These are phyloP conservation scores for Sebastes glaucus DNA, from an alignment of 2,797 vertebrate genomes.

Conservation along the genomic window DNA sequence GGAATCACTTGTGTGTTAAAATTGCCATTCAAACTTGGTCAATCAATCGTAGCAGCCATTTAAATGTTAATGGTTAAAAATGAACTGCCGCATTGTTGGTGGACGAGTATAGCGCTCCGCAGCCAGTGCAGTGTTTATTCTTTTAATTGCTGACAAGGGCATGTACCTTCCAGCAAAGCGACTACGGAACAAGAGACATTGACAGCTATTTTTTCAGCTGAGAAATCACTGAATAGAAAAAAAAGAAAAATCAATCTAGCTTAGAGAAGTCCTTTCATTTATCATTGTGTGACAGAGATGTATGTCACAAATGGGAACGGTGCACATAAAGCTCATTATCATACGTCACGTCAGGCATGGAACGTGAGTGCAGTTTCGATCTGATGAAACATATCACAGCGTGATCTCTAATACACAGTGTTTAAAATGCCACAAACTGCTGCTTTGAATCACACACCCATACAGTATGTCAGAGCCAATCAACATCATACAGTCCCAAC, in stretches of 20 bases:
- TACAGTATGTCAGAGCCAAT: neutral
- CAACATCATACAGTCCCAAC: constrained; percentile 18
- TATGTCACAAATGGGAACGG: constrained; percentile 56
- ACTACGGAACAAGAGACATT: constrained; percentile 24
- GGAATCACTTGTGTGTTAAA: constrained; percentile 63
- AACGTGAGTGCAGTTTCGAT: constrained; percentile 19
- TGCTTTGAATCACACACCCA: neutral
- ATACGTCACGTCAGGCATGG: constrained; percentile 60
- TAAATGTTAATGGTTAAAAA: constrained; percentile 72
- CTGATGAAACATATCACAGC: constrained; percentile 26
- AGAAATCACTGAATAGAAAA: constrained; percentile 56
- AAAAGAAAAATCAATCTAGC: constrained; percentile 53
- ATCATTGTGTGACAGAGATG: constrained; percentile 67
- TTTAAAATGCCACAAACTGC: constrained; percentile 47
- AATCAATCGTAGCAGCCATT: constrained; percentile 63
- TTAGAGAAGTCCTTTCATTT: constrained; percentile 40
- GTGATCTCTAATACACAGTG: neutral
- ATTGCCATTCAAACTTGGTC: constrained; percentile 66
- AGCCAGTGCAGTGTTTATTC: constrained; percentile 24
- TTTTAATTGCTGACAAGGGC: constrained; percentile 56
- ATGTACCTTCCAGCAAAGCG: constrained; percentile 19
- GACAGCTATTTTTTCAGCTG: constrained; percentile 45
- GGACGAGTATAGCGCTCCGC: constrained; percentile 3
- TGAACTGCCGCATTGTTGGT: constrained; percentile 34
- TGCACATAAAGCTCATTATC: constrained; percentile 73